phyloP scores from a whole-genome alignment of 2,888 invertebrate genomes.

The Patella pellucida region DNA sequence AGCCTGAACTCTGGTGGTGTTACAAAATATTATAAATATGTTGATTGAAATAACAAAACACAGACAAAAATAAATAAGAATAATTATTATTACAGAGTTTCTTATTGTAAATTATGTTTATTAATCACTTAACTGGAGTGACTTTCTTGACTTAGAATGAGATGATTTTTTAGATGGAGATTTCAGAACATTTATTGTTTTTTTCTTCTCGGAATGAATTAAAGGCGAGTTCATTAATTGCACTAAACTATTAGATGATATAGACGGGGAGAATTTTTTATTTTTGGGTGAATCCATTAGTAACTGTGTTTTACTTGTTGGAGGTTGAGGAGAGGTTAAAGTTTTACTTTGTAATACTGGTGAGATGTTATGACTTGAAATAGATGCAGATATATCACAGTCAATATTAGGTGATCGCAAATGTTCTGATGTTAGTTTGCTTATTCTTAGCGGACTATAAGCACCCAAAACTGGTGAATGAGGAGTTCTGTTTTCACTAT shows the following conservation, averaged over 20 bases:
- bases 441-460: slow-evolving; percentile 9
- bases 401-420: background rate
- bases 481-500: background rate
- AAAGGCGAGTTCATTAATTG: slow-evolving; percentile 59
- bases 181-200: background rate
- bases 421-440: background rate
- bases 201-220: slow-evolving; percentile 33
- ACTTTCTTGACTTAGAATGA: slow-evolving; percentile 20
- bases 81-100: too few relatives aligned
- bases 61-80: too few relatives aligned
- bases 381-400: background rate
- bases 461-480: slow-evolving; percentile 36
- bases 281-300: slow-evolving; percentile 30
- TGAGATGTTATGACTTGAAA: background rate
- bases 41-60: too few relatives aligned
- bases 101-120: too few relatives aligned
- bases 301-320: background rate
- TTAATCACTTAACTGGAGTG: slow-evolving; percentile 15
- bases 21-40: too few relatives aligned
- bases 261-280: slow-evolving; percentile 52
- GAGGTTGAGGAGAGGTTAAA: slow-evolving; percentile 9
- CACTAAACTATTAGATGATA: slow-evolving; percentile 54
- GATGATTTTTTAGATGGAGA: background rate
- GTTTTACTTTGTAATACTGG: background rate
- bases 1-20: too few relatives aligned